Evolutionary conservation across 1,140 invertebrate genomes (phyloP).

Genomic region (Lanistes nyassanus): DNA sequence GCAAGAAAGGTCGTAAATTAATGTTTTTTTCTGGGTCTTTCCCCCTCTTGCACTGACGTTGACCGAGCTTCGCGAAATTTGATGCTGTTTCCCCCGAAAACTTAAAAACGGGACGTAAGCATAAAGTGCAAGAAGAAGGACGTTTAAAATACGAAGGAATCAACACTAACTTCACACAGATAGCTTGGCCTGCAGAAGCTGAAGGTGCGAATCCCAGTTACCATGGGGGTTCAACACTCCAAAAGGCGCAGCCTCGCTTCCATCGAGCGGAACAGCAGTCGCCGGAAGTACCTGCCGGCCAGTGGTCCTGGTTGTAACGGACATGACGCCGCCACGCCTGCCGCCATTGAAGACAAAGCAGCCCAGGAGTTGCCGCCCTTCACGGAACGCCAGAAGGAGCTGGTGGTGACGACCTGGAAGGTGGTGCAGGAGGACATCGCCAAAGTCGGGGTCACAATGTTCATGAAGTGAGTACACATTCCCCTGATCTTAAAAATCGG

Average conservation of each 20-base stretch:
- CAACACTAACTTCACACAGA: background rate
- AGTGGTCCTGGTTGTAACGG: conserved; percentile 17
- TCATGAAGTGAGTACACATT: conserved; percentile 63
- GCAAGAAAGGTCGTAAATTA: too few relatives aligned
- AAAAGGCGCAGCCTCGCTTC: conserved; percentile 8
- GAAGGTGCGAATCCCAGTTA: background rate
- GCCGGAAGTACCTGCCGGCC: conserved; percentile 31
- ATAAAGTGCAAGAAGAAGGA: too few relatives aligned
- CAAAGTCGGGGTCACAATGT: conserved; percentile 71
- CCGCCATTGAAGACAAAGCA: conserved; percentile 23
- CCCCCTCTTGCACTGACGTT: too few relatives aligned
- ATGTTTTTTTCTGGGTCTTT: too few relatives aligned
- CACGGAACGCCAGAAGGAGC: conserved; percentile 67
- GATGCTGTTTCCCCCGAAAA: too few relatives aligned
- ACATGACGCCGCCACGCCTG: background rate
- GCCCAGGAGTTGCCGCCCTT: conserved; percentile 47
- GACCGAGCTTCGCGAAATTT: too few relatives aligned
- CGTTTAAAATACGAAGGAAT: too few relatives aligned
- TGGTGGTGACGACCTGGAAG: conserved; percentile 69
- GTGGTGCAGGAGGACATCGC: conserved; percentile 70
- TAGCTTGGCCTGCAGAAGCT: background rate
- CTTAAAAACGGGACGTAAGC: too few relatives aligned
- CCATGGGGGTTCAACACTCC: conserved; percentile 14
- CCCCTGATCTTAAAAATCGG: too few relatives aligned
- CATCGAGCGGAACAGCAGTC: conserved; percentile 18